These are phyloP conservation scores for Oscheius sp. DNA, from an alignment of 2,888 invertebrate species.

Conservation along the genomic window DNA sequence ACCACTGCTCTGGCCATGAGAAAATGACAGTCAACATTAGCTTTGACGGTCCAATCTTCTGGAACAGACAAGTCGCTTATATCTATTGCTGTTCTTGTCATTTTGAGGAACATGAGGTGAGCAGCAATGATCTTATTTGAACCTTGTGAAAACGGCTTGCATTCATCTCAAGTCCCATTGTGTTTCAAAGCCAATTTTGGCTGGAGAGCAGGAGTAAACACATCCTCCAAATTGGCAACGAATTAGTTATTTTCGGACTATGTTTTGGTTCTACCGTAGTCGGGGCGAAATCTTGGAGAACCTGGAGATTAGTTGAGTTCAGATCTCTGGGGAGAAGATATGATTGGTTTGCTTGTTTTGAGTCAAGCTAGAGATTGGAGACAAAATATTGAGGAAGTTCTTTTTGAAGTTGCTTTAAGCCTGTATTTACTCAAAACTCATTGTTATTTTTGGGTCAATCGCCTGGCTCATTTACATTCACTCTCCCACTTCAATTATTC, in stretches of 20 bases:
- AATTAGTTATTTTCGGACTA: background rate
- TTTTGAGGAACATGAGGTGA: slow-evolving; percentile 69
- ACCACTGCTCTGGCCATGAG: slow-evolving; percentile 67
- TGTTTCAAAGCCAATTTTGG: background rate
- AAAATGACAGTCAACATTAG: slow-evolving; percentile 68
- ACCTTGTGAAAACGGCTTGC: background rate
- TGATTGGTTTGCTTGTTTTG: too few species aligned
- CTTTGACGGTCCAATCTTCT: slow-evolving; percentile 70
- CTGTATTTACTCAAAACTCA: too few species aligned
- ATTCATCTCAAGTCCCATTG: background rate
- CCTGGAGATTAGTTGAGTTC: too few species aligned
- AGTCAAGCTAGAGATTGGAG: too few species aligned
- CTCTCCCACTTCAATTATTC: too few species aligned
- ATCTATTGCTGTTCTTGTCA: slow-evolving; percentile 70
- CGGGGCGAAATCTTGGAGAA: too few species aligned
- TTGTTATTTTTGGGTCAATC: too few species aligned
- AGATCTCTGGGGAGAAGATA: too few species aligned
- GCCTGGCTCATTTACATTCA: too few species aligned
- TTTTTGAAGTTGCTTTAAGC: too few species aligned
- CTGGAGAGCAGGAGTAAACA: background rate
- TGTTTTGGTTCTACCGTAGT: too few species aligned
- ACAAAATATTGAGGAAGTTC: too few species aligned
- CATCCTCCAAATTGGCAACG: background rate
- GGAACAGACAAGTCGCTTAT: slow-evolving; percentile 69
- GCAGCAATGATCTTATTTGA: background rate